Conservation (phyloP, 2,888 invertebrate species). For the Zaprionus bogoriensis region DNA sequence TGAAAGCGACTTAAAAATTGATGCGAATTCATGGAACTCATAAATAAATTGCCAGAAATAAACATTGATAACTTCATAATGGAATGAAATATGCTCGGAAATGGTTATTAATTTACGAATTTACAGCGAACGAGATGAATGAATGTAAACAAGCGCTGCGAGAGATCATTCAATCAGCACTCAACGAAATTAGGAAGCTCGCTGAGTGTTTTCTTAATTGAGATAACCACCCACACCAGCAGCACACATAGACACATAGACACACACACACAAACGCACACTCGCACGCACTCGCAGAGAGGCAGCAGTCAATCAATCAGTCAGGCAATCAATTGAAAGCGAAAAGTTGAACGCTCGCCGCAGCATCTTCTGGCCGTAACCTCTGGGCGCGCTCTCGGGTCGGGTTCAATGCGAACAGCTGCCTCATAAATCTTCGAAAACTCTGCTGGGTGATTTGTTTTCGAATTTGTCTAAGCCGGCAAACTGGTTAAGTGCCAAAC, state of each 20-base stretch:
- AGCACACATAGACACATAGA: constrained; percentile 23
- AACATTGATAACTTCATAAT: constrained; percentile 13
- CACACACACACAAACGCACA: constrained; percentile 19
- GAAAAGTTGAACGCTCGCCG: constrained; percentile 57
- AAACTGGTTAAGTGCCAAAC: constrained; percentile 53
- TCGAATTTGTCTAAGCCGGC: constrained; percentile 19
- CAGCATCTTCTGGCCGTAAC: constrained; percentile 55
- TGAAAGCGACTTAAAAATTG: constrained; percentile 22
- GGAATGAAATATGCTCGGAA: not conserved
- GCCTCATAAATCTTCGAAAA: constrained; percentile 61
- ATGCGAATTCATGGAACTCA: constrained; percentile 28
- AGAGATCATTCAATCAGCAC: constrained; percentile 45
- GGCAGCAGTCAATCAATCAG: constrained; percentile 36
- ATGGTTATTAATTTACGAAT: constrained; percentile 28
- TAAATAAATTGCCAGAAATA: constrained; percentile 4
- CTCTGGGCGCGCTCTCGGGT: constrained; percentile 56
- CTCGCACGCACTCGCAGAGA: too few relatives aligned
- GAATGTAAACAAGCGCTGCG: constrained; percentile 31
- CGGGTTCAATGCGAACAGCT: constrained; percentile 70
- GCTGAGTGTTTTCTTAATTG: constrained; percentile 55
- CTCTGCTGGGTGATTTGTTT: constrained; percentile 38
- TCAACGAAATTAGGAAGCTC: constrained; percentile 43
- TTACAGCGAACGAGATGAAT: constrained; percentile 4
- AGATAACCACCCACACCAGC: constrained; percentile 50
- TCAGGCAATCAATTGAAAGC: constrained; percentile 64